Conservation (phyloP, 2,888 invertebrate genomes). For the Baronia brevicornis region DNA sequence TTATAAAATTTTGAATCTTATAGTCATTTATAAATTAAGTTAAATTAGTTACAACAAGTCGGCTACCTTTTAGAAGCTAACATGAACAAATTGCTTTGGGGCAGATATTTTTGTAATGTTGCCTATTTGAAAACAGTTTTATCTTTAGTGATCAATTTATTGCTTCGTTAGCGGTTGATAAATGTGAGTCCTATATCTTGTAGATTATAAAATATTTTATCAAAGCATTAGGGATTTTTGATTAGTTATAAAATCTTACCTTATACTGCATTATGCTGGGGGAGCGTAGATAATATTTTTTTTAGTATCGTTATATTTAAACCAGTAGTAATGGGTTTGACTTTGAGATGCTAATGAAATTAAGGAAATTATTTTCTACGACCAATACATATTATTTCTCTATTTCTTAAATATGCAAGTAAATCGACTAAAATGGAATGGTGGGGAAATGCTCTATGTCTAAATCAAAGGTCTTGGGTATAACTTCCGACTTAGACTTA, state of each 20-base stretch:
- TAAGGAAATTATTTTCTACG: too few species aligned
- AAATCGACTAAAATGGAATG: too few species aligned
- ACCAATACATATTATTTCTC: too few species aligned
- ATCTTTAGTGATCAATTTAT: conserved; percentile 65
- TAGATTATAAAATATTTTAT: conserved; percentile 61
- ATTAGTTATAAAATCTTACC: conserved; percentile 1
- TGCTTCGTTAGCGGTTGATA: conserved; percentile 61
- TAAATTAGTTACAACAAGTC: conserved; percentile 23
- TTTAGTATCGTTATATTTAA: conserved; percentile 1
- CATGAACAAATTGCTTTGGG: conserved; percentile 58
- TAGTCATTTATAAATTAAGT: conserved; percentile 5
- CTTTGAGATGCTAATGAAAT: too few species aligned
- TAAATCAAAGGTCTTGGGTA: too few species aligned
- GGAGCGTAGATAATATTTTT: conserved; percentile 14
- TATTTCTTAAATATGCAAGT: too few species aligned
- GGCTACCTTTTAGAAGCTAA: conserved; percentile 13
- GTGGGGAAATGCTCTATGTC: too few species aligned
- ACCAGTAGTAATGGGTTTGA: too few species aligned
- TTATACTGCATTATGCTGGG: conserved; percentile 9
- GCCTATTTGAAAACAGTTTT: conserved; percentile 56
- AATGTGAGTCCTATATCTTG: conserved; percentile 48
- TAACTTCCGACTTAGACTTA: too few species aligned
- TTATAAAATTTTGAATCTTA: conserved; percentile 1
- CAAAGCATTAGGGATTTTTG: conserved; percentile 40
- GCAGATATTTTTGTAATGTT: conserved; percentile 61